Conservation (phyloP, 1,140 invertebrate genomes). For the Bacillus rossius region DNA sequence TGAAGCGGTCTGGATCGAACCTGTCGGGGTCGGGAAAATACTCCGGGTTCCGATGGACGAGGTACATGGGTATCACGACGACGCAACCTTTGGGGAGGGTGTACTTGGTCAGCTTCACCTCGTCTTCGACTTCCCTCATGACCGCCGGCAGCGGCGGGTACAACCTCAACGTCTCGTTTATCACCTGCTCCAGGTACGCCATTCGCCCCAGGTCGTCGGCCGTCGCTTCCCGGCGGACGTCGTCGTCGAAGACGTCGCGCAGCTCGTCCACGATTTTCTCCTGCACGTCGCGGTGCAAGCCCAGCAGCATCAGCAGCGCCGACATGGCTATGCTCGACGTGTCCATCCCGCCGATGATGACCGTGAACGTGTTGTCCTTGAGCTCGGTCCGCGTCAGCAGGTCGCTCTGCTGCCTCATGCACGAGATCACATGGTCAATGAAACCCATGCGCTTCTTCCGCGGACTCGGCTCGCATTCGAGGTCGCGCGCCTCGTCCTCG, state of each 20-base stretch:
- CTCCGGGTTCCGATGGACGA: slow-evolving; percentile 45
- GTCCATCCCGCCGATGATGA: too few relatives aligned
- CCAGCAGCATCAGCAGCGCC: too few relatives aligned
- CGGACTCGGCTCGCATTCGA: too few relatives aligned
- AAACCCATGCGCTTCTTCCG: too few relatives aligned
- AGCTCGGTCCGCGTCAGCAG: too few relatives aligned
- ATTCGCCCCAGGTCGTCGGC: slow-evolving; percentile 33
- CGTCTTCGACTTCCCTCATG: not conserved
- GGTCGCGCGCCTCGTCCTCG: too few relatives aligned
- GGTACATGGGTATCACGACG: slow-evolving; percentile 34
- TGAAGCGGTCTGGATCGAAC: slow-evolving; percentile 53
- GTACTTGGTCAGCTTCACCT: slow-evolving; percentile 1
- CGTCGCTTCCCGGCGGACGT: slow-evolving; percentile 9
- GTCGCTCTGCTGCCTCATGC: too few relatives aligned
- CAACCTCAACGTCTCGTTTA: slow-evolving; percentile 4
- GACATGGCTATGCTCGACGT: too few relatives aligned
- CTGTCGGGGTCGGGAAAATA: slow-evolving; percentile 49
- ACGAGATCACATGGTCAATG: too few relatives aligned
- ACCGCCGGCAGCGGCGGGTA: slow-evolving; percentile 3
- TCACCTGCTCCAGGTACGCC: slow-evolving; percentile 37
- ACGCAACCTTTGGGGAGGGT: slow-evolving; percentile 40
- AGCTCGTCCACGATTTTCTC: slow-evolving; percentile 11
- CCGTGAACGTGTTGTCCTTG: too few relatives aligned
- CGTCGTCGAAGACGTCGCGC: slow-evolving; percentile 5
- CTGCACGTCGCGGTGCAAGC: not conserved